These are phyloP conservation scores for Bugulina stolonifera DNA, from an alignment of 2,888 invertebrate genomes.

Conservation along the genomic window DNA sequence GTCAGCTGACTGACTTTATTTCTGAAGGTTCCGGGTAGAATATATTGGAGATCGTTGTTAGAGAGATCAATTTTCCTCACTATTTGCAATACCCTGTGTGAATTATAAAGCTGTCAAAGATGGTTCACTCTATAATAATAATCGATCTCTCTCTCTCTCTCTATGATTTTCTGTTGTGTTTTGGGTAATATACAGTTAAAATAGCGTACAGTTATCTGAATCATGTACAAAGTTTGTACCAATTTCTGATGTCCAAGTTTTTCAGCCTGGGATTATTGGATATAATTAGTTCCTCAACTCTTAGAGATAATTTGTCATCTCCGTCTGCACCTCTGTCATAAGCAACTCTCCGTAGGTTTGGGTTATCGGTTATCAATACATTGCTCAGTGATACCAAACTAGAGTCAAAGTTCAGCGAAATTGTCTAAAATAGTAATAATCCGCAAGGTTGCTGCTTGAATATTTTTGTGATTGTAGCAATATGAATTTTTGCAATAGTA, in stretches of 20 bases:
- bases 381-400: neutral
- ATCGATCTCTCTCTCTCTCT: no score
- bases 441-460: neutral
- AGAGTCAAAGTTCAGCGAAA: neutral
- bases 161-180: no score
- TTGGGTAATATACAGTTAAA: no score
- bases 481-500: no score
- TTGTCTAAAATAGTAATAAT: neutral
- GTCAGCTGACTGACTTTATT: neutral
- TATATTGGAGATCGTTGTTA: neutral
- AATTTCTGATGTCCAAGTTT: neutral
- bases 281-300: neutral
- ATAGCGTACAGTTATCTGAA: no score
- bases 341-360: neutral
- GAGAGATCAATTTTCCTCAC: neutral
- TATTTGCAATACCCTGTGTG: neutral
- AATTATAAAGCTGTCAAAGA: no score
- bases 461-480: no score
- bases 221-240: no score
- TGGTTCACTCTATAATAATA: no score
- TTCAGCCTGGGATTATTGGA: neutral
- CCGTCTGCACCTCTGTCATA: no score
- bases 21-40: constrained; percentile 1
- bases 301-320: neutral
- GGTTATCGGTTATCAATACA: neutral